These are phyloP conservation scores for Peromyscus aztecus DNA, from an alignment of 2,797 vertebrate species.

Conservation along the genomic window DNA sequence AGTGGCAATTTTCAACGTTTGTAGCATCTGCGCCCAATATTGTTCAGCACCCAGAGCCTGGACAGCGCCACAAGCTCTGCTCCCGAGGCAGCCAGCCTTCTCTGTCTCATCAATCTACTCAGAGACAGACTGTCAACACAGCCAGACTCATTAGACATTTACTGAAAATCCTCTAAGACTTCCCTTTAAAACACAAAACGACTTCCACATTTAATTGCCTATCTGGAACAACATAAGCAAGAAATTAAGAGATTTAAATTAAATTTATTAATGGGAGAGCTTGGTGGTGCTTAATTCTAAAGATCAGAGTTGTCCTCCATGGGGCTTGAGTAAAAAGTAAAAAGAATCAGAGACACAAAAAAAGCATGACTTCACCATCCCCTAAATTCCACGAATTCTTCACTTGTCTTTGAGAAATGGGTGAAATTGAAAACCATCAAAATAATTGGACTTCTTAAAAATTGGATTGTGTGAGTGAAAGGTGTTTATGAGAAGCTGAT, in stretches of 20 bases:
- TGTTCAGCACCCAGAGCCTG: conserved; percentile 80
- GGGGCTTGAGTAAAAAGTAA: conserved; percentile 46
- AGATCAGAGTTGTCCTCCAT: conserved; percentile 53
- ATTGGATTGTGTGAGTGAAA: conserved; percentile 84
- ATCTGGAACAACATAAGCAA: conserved; percentile 73
- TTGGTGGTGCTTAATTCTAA: conserved; percentile 73
- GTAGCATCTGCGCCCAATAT: conserved; percentile 51
- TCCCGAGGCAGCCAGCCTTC: neutral
- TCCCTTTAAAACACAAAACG: conserved; percentile 76
- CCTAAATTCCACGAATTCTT: conserved; percentile 67
- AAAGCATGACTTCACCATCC: conserved; percentile 56
- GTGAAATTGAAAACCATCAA: conserved; percentile 83
- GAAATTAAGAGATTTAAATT: conserved; percentile 79
- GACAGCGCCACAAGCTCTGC: conserved; percentile 73
- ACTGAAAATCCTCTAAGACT: conserved; percentile 77
- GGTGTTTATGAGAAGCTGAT: conserved; percentile 91
- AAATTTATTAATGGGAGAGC: conserved; percentile 81
- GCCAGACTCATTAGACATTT: conserved; percentile 81
- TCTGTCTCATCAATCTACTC: conserved; percentile 67
- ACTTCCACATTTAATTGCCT: conserved; percentile 77
- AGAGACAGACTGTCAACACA: conserved; percentile 67
- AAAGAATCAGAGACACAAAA: conserved; percentile 50
- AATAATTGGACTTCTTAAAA: conserved; percentile 85
- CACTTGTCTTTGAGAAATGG: conserved; percentile 73
- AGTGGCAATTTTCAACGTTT: conserved; percentile 45